These are phyloP conservation scores for Bombus superbus DNA, from an alignment of 1,140 invertebrate genomes.

Conservation along the genomic window DNA sequence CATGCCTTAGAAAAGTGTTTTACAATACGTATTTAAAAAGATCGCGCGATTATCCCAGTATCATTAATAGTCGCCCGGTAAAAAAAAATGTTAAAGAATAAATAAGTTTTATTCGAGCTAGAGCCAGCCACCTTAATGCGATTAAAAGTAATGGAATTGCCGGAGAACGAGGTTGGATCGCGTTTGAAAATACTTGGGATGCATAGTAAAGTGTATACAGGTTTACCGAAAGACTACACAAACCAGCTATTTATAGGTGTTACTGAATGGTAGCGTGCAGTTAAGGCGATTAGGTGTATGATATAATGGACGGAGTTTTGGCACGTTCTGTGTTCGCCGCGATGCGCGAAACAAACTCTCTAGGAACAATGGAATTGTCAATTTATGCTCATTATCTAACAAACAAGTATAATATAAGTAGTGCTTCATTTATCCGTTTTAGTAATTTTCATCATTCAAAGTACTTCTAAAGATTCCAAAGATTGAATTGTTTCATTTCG, in stretches of 20 bases:
- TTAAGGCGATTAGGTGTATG: constrained; percentile 21
- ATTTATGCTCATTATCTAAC: background rate
- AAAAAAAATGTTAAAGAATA: background rate
- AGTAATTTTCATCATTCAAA: too few relatives aligned
- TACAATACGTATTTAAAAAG: background rate
- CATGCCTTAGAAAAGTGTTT: background rate
- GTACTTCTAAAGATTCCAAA: too few relatives aligned
- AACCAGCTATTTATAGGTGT: background rate
- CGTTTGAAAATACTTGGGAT: background rate
- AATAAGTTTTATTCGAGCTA: background rate
- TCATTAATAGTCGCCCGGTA: too few relatives aligned
- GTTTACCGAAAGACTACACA: background rate
- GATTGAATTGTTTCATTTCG: too few relatives aligned
- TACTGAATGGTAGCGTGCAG: background rate
- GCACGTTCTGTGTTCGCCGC: background rate
- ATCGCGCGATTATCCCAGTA: background rate
- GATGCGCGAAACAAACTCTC: background rate
- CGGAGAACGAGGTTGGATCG: background rate
- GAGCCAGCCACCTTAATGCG: background rate
- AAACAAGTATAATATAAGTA: background rate
- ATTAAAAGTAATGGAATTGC: constrained; percentile 8
- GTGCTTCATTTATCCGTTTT: background rate
- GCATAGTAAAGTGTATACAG: background rate
- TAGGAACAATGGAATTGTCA: background rate
- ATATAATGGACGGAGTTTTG: constrained; percentile 17